These are phyloP conservation scores for Gymnodraco acuticeps DNA, from an alignment of 2,797 vertebrate genomes.

Conservation along the genomic window DNA sequence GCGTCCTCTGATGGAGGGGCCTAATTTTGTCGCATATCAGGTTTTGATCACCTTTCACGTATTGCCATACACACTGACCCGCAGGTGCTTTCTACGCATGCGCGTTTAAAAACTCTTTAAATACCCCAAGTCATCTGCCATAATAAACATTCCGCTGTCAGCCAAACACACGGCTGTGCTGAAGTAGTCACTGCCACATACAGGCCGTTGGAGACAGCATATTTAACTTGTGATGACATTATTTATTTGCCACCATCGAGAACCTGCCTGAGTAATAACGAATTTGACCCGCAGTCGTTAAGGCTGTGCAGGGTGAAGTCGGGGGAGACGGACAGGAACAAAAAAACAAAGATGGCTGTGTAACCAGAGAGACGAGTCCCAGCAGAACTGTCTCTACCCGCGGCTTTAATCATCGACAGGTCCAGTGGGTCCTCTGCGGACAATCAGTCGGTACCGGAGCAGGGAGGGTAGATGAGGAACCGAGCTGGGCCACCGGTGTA, in stretches of 20 bases:
- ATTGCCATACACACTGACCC: slow-evolving; percentile 70
- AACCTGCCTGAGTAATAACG: slow-evolving; percentile 56
- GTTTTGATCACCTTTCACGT: slow-evolving; percentile 77
- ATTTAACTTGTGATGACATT: slow-evolving; percentile 54
- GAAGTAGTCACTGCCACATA: slow-evolving; percentile 42
- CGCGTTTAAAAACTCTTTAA: slow-evolving; percentile 84
- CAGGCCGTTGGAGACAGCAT: slow-evolving; percentile 56
- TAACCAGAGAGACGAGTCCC: slow-evolving; percentile 81
- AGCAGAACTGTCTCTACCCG: slow-evolving; percentile 69
- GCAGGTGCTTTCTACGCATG: slow-evolving; percentile 79
- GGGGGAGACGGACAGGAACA: slow-evolving; percentile 73
- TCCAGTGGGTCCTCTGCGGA: slow-evolving; percentile 63
- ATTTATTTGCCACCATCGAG: slow-evolving; percentile 53
- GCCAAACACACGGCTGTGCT: slow-evolving; percentile 68
- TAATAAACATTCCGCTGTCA: slow-evolving; percentile 84
- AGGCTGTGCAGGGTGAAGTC: slow-evolving; percentile 69
- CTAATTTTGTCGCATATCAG: slow-evolving; percentile 78
- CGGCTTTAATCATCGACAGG: slow-evolving; percentile 64
- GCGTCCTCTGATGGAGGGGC: slow-evolving; percentile 18
- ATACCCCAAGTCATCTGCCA: slow-evolving; percentile 87
- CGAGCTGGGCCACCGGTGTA: slow-evolving; percentile 64
- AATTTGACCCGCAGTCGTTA: slow-evolving; percentile 72
- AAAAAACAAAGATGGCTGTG: slow-evolving; percentile 91
- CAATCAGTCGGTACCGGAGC: slow-evolving; percentile 71
- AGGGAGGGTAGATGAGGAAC: slow-evolving; percentile 64